Evolutionary conservation across 2,113 vertebrate genomes (phyloP).

Genomic region (Oxyura jamaicensis): DNA sequence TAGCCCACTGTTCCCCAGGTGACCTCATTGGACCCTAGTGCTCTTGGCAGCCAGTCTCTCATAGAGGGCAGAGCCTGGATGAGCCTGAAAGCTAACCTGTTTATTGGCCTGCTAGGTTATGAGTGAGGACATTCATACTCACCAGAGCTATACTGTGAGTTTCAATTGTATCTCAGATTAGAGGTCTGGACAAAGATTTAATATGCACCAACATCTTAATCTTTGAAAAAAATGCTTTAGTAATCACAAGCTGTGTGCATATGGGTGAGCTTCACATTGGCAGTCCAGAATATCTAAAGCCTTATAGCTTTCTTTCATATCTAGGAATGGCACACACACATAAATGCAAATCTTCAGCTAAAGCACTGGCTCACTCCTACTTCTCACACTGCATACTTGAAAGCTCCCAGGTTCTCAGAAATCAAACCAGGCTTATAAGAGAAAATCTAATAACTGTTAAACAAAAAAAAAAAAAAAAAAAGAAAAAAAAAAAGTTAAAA

Average conservation of each 20-base stretch:
- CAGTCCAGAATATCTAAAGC: background rate
- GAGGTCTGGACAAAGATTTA: background rate
- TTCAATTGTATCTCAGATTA: background rate
- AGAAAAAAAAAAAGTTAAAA: background rate
- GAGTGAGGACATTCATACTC: background rate
- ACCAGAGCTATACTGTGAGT: background rate
- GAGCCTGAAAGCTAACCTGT: background rate
- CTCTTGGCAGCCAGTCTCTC: background rate
- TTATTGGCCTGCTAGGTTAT: background rate
- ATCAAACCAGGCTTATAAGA: background rate
- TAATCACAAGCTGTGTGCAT: background rate
- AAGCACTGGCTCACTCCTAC: background rate
- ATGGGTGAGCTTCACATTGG: background rate
- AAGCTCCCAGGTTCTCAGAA: background rate
- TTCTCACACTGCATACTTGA: background rate
- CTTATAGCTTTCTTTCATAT: background rate
- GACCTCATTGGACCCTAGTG: background rate
- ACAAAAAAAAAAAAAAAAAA: background rate
- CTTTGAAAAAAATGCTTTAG: background rate
- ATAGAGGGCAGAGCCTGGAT: background rate
- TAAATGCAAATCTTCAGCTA: background rate
- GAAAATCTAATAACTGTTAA: background rate
- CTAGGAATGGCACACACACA: background rate
- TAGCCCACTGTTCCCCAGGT: background rate
- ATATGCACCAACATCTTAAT: background rate